Conservation (phyloP, 2,888 invertebrate genomes). For the Noctua janthina region DNA sequence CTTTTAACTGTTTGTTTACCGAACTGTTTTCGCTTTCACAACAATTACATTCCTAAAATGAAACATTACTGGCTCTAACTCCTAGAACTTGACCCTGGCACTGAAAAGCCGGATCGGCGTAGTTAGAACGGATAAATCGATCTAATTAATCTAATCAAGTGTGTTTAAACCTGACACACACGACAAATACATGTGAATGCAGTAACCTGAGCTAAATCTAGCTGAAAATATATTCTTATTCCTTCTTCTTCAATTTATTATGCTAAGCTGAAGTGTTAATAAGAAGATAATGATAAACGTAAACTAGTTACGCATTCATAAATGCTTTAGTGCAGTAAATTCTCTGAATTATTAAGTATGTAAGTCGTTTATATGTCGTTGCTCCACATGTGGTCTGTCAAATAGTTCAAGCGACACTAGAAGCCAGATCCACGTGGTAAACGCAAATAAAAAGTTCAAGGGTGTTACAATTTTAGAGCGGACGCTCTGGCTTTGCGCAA, state of each 20-base stretch:
- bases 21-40: background rate
- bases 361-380: conserved; percentile 4
- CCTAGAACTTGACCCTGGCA: background rate
- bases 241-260: background rate
- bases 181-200: background rate
- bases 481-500: conserved; percentile 48
- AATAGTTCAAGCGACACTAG: conserved; percentile 33
- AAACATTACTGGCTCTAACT: background rate
- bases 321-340: conserved; percentile 5
- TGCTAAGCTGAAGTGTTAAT: background rate
- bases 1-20: background rate
- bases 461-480: conserved; percentile 58
- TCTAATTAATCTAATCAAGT: background rate
- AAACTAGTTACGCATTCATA: background rate
- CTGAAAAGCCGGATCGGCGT: background rate
- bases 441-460: conserved; percentile 63
- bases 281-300: background rate
- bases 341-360: conserved; percentile 12
- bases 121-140: background rate
- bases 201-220: background rate
- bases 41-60: background rate
- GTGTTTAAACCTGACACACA: background rate
- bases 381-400: conserved; percentile 39
- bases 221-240: background rate
- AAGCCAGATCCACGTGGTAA: conserved; percentile 46